Conservation (phyloP, 64 coral and sea anemone species). For the Catalaphyllia jardinei region DNA sequence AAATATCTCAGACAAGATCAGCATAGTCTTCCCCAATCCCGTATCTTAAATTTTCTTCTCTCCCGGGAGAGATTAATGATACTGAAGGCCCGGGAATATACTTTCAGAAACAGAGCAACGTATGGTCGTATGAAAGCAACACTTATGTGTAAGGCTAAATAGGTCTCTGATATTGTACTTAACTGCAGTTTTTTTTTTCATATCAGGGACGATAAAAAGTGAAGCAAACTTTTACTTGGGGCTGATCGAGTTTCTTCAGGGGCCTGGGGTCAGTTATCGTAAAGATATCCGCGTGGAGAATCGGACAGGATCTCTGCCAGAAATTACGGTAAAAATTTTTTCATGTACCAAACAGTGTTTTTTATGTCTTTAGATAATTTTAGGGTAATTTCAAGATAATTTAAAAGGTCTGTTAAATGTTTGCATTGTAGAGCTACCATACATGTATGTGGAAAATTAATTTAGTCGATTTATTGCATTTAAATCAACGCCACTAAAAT, state of each 20-base stretch:
- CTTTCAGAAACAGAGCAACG: no score
- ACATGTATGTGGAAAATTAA: no score
- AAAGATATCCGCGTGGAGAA: slow-evolving; percentile 17
- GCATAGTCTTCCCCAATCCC: no score
- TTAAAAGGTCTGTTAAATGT: no score
- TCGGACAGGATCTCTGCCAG: neutral
- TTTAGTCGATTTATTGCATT: no score
- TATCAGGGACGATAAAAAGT: slow-evolving; percentile 30
- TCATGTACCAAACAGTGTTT: neutral
- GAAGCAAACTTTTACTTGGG: slow-evolving; percentile 64
- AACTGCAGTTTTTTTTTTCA: neutral
- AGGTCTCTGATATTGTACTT: neutral
- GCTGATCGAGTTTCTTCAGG: slow-evolving; percentile 67
- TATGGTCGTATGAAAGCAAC: no score
- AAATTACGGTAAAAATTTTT: neutral
- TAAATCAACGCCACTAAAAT: no score
- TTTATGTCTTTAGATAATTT: neutral
- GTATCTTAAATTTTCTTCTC: no score
- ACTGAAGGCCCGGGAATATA: no score
- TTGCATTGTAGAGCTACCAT: no score
- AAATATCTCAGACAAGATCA: no score
- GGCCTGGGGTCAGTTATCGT: slow-evolving; percentile 48
- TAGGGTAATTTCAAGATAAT: neutral
- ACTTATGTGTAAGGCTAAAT: neutral
- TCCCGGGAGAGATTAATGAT: no score